phyloP scores from a whole-genome alignment of 2,113 vertebrate species.

The Addax nasomaculatus region DNA sequence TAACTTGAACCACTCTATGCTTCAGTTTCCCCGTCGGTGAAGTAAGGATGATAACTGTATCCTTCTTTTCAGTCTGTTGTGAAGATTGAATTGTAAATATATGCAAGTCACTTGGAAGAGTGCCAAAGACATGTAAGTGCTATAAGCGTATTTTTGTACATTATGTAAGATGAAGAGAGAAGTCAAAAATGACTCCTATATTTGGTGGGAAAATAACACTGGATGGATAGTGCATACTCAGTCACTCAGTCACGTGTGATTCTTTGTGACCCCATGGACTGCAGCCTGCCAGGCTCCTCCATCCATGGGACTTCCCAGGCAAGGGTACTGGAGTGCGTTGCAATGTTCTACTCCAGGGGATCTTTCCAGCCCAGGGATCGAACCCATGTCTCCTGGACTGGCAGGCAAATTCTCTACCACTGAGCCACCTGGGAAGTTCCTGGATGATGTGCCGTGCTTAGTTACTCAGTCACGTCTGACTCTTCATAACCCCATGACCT shows the following conservation, averaged over 20 bases:
- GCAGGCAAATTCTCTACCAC: background rate
- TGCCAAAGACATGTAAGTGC: fast-evolving
- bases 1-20: background rate
- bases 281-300: background rate
- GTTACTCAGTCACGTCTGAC: background rate
- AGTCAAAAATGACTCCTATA: background rate
- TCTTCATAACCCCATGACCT: background rate
- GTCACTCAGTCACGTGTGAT: background rate
- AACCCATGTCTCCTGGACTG: background rate
- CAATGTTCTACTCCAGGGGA: background rate
- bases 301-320: background rate
- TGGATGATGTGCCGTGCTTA: background rate
- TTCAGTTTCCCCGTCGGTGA: background rate
- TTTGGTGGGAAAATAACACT: background rate
- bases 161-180: background rate
- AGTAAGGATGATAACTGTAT: background rate
- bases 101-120: background rate
- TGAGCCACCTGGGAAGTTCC: background rate
- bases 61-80: background rate
- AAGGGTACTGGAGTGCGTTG: background rate
- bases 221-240: background rate
- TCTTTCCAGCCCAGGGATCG: background rate
- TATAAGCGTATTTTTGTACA: background rate
- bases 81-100: background rate
- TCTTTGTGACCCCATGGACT: background rate